A percentile compares a stretch with the other conserved stretches of the same genome.
These are phyloP conservation scores for Allolobophora icterica DNA, from an alignment of 2,888 invertebrate genomes.

Conservation along the genomic window DNA sequence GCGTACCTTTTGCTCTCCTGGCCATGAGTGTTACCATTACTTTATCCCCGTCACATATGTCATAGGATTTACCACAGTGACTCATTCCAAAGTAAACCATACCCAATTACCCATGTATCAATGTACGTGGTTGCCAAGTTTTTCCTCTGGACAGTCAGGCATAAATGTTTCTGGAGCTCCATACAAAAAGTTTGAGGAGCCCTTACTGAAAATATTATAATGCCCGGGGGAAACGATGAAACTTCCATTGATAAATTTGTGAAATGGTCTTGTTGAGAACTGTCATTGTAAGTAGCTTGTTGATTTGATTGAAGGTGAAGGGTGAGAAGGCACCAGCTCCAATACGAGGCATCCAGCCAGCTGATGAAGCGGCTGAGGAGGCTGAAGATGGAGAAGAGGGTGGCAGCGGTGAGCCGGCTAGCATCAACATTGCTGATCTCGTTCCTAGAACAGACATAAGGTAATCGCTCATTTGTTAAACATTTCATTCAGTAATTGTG, in stretches of 20 bases:
- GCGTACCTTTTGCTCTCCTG: no score
- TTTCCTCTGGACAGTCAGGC: no score
- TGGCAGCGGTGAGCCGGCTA: slow-evolving; percentile 53
- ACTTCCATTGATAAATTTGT: neutral
- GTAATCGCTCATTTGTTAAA: slow-evolving; percentile 46
- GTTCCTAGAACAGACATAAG: slow-evolving; percentile 81
- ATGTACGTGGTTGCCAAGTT: no score
- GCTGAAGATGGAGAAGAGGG: slow-evolving; percentile 63
- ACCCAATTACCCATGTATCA: no score
- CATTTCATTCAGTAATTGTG: neutral
- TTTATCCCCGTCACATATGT: no score
- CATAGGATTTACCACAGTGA: no score
- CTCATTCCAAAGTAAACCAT: no score
- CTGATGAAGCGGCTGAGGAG: slow-evolving; percentile 61
- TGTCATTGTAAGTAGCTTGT: neutral
- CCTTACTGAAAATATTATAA: neutral
- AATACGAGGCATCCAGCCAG: slow-evolving; percentile 70
- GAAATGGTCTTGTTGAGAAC: neutral
- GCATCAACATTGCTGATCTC: slow-evolving; percentile 73
- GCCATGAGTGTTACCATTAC: no score
- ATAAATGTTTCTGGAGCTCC: neutral
- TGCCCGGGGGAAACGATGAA: neutral
- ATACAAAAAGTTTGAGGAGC: neutral
- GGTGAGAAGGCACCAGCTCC: slow-evolving; percentile 80
- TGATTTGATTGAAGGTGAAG: slow-evolving; percentile 57